phyloP scores from a whole-genome alignment of 2,888 invertebrate genomes.

The Sminthurinus aureus region DNA sequence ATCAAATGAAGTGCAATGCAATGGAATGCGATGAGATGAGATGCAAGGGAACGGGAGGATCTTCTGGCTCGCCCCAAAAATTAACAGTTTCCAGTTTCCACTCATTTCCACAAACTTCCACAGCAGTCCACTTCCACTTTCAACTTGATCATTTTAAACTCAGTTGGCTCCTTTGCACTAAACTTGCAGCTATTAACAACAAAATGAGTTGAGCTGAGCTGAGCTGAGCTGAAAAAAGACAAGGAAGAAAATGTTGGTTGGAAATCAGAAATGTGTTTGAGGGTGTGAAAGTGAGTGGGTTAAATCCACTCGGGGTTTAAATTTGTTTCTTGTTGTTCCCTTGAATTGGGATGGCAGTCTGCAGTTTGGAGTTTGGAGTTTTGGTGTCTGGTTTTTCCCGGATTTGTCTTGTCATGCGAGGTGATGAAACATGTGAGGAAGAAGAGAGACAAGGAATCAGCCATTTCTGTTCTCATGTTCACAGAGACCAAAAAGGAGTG shows the following conservation, averaged over 20 bases:
- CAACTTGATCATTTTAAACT: no score
- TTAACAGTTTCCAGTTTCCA: no score
- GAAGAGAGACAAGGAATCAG: neutral
- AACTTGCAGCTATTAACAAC: neutral
- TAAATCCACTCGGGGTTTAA: conserved; percentile 5
- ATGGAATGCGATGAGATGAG: no score
- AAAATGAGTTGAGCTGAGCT: neutral
- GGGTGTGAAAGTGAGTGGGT: no score
- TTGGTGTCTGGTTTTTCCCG: neutral
- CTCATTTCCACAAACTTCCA: no score
- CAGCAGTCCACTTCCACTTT: no score
- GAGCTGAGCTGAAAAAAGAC: neutral
- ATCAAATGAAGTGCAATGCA: no score
- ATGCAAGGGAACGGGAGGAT: no score
- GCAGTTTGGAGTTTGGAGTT: neutral
- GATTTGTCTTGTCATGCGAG: no score
- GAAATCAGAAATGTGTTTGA: no score
- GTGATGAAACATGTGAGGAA: neutral
- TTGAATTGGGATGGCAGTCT: neutral
- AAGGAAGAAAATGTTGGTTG: neutral
- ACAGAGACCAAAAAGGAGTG: neutral
- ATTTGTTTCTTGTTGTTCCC: neutral
- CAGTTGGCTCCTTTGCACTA: no score
- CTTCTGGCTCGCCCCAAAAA: no score
- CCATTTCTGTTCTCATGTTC: neutral